Percentiles rank a stretch among this genome's conserved stretches.
Evolutionary conservation across 2,888 invertebrate genomes (phyloP).

Genomic region (Ophioninae sp.): DNA sequence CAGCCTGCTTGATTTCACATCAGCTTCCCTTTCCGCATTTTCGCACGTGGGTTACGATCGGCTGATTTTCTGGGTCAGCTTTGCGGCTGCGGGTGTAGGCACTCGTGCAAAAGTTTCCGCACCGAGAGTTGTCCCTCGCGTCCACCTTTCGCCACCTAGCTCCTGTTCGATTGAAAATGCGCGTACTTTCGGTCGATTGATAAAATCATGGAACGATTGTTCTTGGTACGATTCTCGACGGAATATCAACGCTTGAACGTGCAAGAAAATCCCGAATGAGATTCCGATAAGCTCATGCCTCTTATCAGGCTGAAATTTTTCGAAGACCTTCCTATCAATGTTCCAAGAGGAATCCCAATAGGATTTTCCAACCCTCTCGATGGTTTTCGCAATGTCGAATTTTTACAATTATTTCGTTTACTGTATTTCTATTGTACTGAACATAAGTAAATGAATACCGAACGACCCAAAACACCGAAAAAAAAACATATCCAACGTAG

Average conservation of each 20-base stretch:
- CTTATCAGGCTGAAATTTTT: no score
- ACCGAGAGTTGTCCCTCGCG: not conserved
- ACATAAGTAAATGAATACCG: no score
- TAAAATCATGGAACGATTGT: constrained; percentile 4
- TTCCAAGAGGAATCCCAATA: no score
- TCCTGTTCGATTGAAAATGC: constrained; percentile 8
- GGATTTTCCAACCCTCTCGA: no score
- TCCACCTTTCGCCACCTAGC: constrained; percentile 2
- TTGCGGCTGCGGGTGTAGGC: constrained; percentile 29
- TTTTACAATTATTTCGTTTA: no score
- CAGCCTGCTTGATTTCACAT: constrained; percentile 29
- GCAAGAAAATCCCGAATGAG: not conserved
- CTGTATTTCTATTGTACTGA: no score
- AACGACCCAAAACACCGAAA: no score
- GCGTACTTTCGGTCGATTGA: constrained; percentile 39
- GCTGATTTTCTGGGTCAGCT: constrained; percentile 48
- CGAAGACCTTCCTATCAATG: no score
- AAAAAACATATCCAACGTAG: no score
- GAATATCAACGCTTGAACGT: not conserved
- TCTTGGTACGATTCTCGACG: not conserved
- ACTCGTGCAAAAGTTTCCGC: constrained; percentile 39
- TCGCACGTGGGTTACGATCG: constrained; percentile 18
- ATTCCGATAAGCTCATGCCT: no score
- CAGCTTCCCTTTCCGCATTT: constrained; percentile 42
- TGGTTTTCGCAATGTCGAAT: no score